These are phyloP conservation scores for Panzeria rudis DNA, from an alignment of 2,888 invertebrate genomes.

Conservation along the genomic window DNA sequence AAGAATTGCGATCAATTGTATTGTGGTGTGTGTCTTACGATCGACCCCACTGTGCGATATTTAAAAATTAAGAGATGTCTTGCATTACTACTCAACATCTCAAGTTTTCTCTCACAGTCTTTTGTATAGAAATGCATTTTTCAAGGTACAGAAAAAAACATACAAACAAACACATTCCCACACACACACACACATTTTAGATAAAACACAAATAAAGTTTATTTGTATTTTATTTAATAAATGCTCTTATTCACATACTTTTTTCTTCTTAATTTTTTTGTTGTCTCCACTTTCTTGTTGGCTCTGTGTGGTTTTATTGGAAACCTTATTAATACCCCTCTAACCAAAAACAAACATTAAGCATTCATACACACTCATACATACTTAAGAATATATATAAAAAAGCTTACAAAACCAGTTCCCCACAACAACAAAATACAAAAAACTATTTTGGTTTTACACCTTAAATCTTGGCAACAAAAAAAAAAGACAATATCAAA, in stretches of 20 bases:
- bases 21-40: too few species aligned
- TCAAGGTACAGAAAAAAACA: slow-evolving; percentile 21
- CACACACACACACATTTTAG: neutral
- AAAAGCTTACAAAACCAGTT: slow-evolving; percentile 62
- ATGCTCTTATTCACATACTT: slow-evolving; percentile 52
- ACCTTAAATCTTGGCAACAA: slow-evolving; percentile 17
- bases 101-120: slow-evolving; percentile 31
- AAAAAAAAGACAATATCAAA: slow-evolving; percentile 4
- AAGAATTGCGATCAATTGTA: too few species aligned
- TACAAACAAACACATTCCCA: neutral
- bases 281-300: slow-evolving; percentile 28
- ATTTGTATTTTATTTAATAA: too few species aligned
- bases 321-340: slow-evolving; percentile 67
- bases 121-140: slow-evolving; percentile 47
- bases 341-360: slow-evolving; percentile 1
- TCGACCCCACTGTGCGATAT: slow-evolving; percentile 14
- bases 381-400: slow-evolving; percentile 4
- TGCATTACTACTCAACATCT: slow-evolving; percentile 40
- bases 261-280: neutral
- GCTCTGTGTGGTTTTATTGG: slow-evolving; percentile 38
- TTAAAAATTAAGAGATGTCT: slow-evolving; percentile 42
- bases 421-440: slow-evolving; percentile 10
- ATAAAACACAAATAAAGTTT: slow-evolving; percentile 27
- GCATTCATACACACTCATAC: neutral
- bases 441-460: slow-evolving; percentile 26